Conservation (phyloP, 2,888 invertebrate species). For the Scotopteryx bipunctaria region DNA sequence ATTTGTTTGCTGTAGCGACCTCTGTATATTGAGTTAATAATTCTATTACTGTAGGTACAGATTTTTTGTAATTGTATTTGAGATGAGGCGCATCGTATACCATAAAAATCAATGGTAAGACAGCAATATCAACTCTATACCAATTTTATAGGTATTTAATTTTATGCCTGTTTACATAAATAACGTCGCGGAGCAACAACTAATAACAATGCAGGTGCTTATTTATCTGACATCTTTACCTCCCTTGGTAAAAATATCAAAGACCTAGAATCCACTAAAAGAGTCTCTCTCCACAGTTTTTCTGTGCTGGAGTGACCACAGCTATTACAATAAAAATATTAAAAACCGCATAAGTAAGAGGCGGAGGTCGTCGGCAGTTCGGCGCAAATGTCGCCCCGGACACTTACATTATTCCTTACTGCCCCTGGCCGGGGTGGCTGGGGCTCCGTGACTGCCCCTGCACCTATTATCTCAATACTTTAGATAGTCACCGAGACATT, state of each 20-base stretch:
- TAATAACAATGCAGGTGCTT: too few relatives aligned
- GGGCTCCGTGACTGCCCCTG: slow-evolving; percentile 60
- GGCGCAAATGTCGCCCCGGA: slow-evolving; percentile 82
- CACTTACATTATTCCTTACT: slow-evolving; percentile 80
- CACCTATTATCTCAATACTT: slow-evolving; percentile 82
- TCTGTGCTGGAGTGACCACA: slow-evolving; percentile 60
- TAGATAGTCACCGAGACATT: slow-evolving; percentile 80
- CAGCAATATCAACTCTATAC: too few relatives aligned
- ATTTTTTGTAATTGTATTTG: too few relatives aligned
- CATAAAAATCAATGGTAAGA: too few relatives aligned
- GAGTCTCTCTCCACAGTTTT: slow-evolving; percentile 44
- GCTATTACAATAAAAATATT: slow-evolving; percentile 87
- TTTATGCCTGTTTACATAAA: too few relatives aligned
- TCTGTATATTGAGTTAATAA: background rate
- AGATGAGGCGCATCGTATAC: too few relatives aligned
- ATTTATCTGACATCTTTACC: too few relatives aligned
- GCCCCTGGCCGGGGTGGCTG: slow-evolving; percentile 53
- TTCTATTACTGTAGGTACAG: too few relatives aligned
- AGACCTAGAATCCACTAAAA: background rate
- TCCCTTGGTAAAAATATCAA: too few relatives aligned
- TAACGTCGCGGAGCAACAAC: too few relatives aligned
- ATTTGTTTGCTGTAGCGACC: slow-evolving; percentile 19
- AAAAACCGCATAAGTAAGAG: slow-evolving; percentile 84
- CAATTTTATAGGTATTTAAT: too few relatives aligned
- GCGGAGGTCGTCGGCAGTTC: slow-evolving; percentile 81